Conservation (phyloP, 2,888 invertebrate species). For the Drosophila merina region DNA sequence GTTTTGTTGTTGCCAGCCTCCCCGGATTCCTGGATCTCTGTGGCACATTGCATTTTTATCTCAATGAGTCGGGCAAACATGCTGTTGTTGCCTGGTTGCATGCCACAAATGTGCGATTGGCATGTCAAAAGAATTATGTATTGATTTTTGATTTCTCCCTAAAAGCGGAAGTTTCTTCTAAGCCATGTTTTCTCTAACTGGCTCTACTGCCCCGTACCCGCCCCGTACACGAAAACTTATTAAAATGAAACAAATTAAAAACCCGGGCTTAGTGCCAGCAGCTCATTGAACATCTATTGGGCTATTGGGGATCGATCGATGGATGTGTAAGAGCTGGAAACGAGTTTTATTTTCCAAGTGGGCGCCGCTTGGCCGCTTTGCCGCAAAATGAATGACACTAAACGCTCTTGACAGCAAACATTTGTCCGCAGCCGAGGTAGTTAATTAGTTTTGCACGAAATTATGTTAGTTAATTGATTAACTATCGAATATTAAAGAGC, state of each 20-base stretch:
- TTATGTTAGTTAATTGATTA: slow-evolving; percentile 75
- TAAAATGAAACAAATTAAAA: slow-evolving; percentile 49
- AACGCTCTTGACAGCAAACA: slow-evolving; percentile 75
- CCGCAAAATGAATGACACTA: slow-evolving; percentile 73
- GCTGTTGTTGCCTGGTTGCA: slow-evolving; percentile 64
- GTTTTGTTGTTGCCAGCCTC: slow-evolving; percentile 71
- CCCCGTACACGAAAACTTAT: slow-evolving; percentile 38
- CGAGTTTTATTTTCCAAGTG: slow-evolving; percentile 59
- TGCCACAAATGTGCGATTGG: slow-evolving; percentile 81
- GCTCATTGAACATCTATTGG: slow-evolving; percentile 30
- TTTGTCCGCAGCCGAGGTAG: slow-evolving; percentile 69
- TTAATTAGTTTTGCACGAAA: slow-evolving; percentile 80
- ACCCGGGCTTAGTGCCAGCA: slow-evolving; percentile 10
- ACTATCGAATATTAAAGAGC: slow-evolving; percentile 56
- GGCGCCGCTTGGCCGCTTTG: slow-evolving; percentile 57
- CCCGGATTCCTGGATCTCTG: slow-evolving; percentile 33
- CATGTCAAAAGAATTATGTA: slow-evolving; percentile 81
- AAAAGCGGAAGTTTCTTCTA: slow-evolving; percentile 48
- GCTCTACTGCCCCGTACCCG: slow-evolving; percentile 9
- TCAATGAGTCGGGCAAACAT: slow-evolving; percentile 75
- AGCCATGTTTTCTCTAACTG: not conserved
- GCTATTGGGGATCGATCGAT: not conserved
- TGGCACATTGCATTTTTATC: slow-evolving; percentile 66
- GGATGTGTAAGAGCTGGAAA: slow-evolving; percentile 38
- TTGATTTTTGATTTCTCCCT: slow-evolving; percentile 75